Conservation (phyloP, 2,888 invertebrate genomes). For the Anthrax anthrax region DNA sequence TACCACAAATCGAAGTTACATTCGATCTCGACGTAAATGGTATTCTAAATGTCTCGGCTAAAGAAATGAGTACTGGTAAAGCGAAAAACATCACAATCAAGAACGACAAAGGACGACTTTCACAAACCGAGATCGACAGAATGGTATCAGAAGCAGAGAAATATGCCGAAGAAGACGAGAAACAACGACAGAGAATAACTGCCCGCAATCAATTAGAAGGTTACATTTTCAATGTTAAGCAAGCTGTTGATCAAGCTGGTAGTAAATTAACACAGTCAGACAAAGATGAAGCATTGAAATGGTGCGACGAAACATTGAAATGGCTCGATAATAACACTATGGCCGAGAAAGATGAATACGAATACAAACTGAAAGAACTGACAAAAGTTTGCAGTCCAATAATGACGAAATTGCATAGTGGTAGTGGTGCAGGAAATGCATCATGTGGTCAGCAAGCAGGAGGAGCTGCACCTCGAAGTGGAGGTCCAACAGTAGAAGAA, state of each 20-base stretch:
- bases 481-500: constrained; percentile 22
- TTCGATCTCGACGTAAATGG: constrained; percentile 77
- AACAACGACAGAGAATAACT: constrained; percentile 46
- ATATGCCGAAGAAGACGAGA: constrained; percentile 53
- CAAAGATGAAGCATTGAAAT: constrained; percentile 48
- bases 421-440: constrained; percentile 7
- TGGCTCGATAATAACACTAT: constrained; percentile 62
- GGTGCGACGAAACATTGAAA: constrained; percentile 46
- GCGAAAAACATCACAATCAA: constrained; percentile 61
- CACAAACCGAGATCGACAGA: constrained; percentile 60
- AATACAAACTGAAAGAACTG: constrained; percentile 30
- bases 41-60: constrained; percentile 73
- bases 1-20: constrained; percentile 69
- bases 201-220: constrained; percentile 55
- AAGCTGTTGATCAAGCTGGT: constrained; percentile 48
- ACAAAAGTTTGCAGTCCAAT: constrained; percentile 27
- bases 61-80: constrained; percentile 46
- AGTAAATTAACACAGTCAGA: constrained; percentile 46
- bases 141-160: constrained; percentile 57
- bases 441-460: constrained; percentile 42
- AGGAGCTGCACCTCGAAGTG: constrained; percentile 34
- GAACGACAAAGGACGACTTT: constrained; percentile 62
- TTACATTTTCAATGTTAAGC: constrained; percentile 51
- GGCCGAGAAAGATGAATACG: constrained; percentile 58
- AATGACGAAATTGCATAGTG: constrained; percentile 16